A percentile compares a stretch with the other conserved stretches of the same genome.
These are phyloP conservation scores for Pardosa pseudoannulata DNA, from an alignment of 2,888 invertebrate genomes.

Conservation along the genomic window DNA sequence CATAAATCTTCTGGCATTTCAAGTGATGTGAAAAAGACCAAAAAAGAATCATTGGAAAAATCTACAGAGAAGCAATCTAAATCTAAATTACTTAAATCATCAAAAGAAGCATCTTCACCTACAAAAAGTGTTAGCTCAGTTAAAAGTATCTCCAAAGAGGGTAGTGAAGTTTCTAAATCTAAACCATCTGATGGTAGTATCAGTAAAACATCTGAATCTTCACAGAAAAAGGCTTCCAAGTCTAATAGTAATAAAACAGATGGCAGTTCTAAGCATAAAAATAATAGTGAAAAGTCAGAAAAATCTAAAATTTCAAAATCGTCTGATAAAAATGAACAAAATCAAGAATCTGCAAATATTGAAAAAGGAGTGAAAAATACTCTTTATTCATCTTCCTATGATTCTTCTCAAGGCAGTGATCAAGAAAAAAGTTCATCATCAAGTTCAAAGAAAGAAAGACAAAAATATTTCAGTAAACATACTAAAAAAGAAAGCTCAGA, in stretches of 20 bases:
- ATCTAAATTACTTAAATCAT: conserved; percentile 7
- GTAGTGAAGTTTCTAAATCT: conserved; percentile 11
- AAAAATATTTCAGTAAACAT: conserved; percentile 56
- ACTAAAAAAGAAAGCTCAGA: conserved; percentile 33
- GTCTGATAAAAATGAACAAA: conserved; percentile 1
- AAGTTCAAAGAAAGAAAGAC: conserved; percentile 26
- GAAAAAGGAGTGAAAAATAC: conserved; percentile 29
- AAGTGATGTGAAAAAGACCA: conserved; percentile 27
- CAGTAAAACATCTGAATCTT: conserved; percentile 5
- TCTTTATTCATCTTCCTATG: conserved; percentile 56
- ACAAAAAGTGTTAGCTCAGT: not conserved
- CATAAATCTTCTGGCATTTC: conserved; percentile 7
- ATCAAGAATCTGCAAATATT: not conserved
- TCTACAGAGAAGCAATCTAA: conserved; percentile 30
- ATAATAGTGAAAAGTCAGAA: conserved; percentile 28
- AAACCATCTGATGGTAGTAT: conserved; percentile 17
- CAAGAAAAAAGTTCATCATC: conserved; percentile 22
- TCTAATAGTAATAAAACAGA: conserved; percentile 5
- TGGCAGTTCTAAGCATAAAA: conserved; percentile 18
- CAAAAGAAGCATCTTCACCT: not conserved
- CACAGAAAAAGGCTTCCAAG: conserved; percentile 30
- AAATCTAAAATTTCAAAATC: conserved; percentile 41
- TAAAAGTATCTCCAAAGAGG: conserved; percentile 27
- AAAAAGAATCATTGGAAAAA: conserved; percentile 34
- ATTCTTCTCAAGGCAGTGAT: conserved; percentile 64